Evolutionary conservation across 2,888 invertebrate genomes (phyloP).

Genomic region (Onthophagus sagittarius): DNA sequence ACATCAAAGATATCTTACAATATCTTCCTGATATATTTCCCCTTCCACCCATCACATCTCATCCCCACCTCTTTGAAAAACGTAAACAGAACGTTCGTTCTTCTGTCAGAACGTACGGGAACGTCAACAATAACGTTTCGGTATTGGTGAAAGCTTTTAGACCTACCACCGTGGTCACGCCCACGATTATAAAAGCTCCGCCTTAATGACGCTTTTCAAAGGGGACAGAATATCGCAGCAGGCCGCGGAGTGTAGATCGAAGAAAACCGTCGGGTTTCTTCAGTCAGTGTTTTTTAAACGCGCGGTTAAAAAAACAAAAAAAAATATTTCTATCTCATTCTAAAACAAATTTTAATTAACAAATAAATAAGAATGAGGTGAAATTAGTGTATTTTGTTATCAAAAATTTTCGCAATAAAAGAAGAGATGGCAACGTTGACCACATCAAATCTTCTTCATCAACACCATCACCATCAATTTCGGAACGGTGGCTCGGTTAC

Average conservation of each 20-base stretch:
- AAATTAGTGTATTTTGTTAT: neutral
- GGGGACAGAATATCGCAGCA: slow-evolving; percentile 42
- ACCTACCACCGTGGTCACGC: slow-evolving; percentile 28
- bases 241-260: slow-evolving; percentile 43
- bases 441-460: slow-evolving; percentile 34
- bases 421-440: slow-evolving; percentile 31
- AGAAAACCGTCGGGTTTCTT: slow-evolving; percentile 21
- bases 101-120: slow-evolving; percentile 39
- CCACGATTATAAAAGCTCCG: slow-evolving; percentile 39
- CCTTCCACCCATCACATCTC: slow-evolving; percentile 33
- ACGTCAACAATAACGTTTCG: slow-evolving; percentile 29
- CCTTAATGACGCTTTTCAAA: slow-evolving; percentile 36
- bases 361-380: slow-evolving; percentile 9
- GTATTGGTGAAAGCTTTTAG: slow-evolving; percentile 36
- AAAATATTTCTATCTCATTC: too few species aligned
- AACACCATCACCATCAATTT: slow-evolving; percentile 34
- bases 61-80: slow-evolving; percentile 24
- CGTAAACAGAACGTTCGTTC: slow-evolving; percentile 44
- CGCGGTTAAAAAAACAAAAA: neutral
- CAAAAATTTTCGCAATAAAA: neutral
- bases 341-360: too few species aligned
- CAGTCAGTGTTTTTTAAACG: neutral
- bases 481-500: slow-evolving; percentile 30
- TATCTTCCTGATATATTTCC: slow-evolving; percentile 12
- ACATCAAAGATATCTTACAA: neutral